Conservation (phyloP, 2,888 invertebrate species). For the Pelosia muscerda region DNA sequence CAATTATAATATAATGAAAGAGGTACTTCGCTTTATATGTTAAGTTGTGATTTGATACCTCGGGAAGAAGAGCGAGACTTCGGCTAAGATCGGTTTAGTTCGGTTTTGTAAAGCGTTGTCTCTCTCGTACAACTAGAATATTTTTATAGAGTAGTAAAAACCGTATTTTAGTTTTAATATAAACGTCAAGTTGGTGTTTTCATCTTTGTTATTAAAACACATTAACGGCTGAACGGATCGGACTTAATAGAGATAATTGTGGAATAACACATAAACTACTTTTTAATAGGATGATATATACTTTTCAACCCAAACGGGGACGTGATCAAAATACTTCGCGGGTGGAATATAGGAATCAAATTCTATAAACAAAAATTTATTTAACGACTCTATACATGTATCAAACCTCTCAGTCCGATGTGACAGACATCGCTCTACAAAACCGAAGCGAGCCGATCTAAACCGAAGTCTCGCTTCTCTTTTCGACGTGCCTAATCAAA, state of each 20-base stretch:
- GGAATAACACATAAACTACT: too few relatives aligned
- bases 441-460: not conserved
- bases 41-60: constrained; percentile 12
- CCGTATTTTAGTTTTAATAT: not conserved
- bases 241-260: too few relatives aligned
- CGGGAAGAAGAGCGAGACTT: not conserved
- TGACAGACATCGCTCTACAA: not conserved
- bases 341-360: too few relatives aligned
- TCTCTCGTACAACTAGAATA: not conserved
- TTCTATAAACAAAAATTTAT: not conserved
- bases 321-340: too few relatives aligned
- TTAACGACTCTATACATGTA: not conserved
- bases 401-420: not conserved
- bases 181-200: too few relatives aligned
- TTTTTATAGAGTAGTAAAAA: not conserved
- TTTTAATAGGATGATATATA: too few relatives aligned
- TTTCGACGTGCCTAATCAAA: not conserved
- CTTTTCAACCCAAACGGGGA: too few relatives aligned
- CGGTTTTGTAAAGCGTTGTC: not conserved
- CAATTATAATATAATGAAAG: constrained; percentile 28
- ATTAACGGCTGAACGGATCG: too few relatives aligned
- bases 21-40: constrained; percentile 29
- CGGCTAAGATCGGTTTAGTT: not conserved
- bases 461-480: not conserved
- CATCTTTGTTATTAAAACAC: too few relatives aligned